Conservation (phyloP, 1,140 invertebrate species). For the Zaprionus lachaisei region DNA sequence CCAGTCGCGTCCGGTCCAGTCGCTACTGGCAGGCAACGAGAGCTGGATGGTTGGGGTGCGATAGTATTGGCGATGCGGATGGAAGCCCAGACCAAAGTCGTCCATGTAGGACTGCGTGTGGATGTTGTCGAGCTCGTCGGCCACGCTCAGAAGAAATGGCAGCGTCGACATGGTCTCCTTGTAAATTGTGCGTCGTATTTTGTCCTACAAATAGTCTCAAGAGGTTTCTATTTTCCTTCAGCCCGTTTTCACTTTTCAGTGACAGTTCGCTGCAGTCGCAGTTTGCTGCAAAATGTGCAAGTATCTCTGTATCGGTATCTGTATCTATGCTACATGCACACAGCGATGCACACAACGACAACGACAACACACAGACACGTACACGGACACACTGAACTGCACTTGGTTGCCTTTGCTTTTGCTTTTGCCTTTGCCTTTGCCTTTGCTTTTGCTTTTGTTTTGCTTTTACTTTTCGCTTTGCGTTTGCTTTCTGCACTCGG, state of each 20-base stretch:
- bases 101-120: constrained; percentile 81
- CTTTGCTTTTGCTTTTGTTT: neutral
- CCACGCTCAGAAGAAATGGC: constrained; percentile 79
- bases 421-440: constrained; percentile 17
- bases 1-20: constrained; percentile 68
- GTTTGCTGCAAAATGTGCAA: constrained; percentile 39
- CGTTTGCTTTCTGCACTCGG: constrained; percentile 36
- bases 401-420: constrained; percentile 43
- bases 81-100: constrained; percentile 82
- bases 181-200: constrained; percentile 40
- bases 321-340: constrained; percentile 34
- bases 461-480: constrained; percentile 18
- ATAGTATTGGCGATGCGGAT: constrained; percentile 82
- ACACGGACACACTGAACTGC: constrained; percentile 16
- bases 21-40: constrained; percentile 77
- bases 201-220: neutral
- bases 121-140: constrained; percentile 83
- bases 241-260: constrained; percentile 59
- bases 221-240: constrained; percentile 15
- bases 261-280: constrained; percentile 5
- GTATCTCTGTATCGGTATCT: constrained; percentile 62
- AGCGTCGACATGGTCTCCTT: constrained; percentile 78
- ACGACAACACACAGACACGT: constrained; percentile 17
- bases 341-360: constrained; percentile 6
- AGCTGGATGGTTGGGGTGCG: constrained; percentile 79